phyloP scores from a whole-genome alignment of 2,113 vertebrate species.

The Clarias batrachus region DNA sequence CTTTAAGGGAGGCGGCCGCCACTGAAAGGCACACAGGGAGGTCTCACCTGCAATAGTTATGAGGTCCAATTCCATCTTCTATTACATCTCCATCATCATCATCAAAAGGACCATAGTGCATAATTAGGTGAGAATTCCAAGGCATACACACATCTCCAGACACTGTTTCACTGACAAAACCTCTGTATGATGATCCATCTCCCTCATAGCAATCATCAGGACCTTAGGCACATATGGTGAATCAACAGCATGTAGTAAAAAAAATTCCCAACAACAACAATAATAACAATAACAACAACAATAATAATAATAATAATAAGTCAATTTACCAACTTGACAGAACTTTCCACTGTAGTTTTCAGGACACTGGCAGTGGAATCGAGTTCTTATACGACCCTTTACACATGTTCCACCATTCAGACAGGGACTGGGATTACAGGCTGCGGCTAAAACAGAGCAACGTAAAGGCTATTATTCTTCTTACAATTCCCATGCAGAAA shows the following conservation, averaged over 20 bases:
- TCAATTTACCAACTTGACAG: slow-evolving; percentile 64
- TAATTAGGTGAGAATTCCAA: slow-evolving; percentile 66
- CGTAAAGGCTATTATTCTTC: neutral
- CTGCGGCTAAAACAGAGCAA: slow-evolving; percentile 43
- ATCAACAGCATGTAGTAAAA: neutral
- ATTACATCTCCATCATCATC: slow-evolving; percentile 39
- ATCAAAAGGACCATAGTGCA: slow-evolving; percentile 36
- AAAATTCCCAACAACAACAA: neutral
- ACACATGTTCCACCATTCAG: slow-evolving; percentile 63
- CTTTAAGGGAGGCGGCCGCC: too few relatives aligned
- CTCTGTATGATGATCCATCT: slow-evolving; percentile 60
- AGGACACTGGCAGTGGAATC: slow-evolving; percentile 60
- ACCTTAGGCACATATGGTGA: slow-evolving; percentile 39
- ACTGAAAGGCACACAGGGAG: neutral
- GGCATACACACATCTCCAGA: slow-evolving; percentile 60
- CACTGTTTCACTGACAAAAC: slow-evolving; percentile 56
- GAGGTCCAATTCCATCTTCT: slow-evolving; percentile 55
- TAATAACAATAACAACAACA: neutral
- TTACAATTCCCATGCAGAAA: neutral
- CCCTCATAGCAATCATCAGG: slow-evolving; percentile 62
- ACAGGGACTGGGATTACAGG: slow-evolving; percentile 64
- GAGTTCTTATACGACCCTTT: slow-evolving; percentile 29
- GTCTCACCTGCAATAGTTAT: slow-evolving; percentile 67
- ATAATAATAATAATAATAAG: neutral
- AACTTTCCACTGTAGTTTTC: slow-evolving; percentile 57